Percentiles rank a stretch among this genome's conserved stretches.
These are phyloP conservation scores for Lucilia sericata DNA, from an alignment of 1,140 invertebrate genomes.

Conservation along the genomic window DNA sequence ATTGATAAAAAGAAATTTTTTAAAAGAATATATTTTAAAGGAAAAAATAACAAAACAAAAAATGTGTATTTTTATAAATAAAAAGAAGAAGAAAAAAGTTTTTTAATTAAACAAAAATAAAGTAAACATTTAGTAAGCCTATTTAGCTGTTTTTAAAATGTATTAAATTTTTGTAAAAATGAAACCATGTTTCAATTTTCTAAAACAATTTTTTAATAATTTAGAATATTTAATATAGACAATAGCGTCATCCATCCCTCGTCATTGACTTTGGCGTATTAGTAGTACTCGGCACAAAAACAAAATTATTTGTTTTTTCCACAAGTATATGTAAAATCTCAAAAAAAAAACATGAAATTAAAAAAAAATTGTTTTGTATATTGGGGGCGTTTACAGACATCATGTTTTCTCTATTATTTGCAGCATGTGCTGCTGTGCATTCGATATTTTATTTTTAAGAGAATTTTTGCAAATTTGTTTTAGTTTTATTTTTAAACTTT, in stretches of 20 bases:
- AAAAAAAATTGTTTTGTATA: neutral
- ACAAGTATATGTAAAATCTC: neutral
- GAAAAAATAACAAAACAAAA: neutral
- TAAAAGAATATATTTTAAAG: neutral
- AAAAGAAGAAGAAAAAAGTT: neutral
- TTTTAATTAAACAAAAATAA: neutral
- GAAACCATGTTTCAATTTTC: neutral
- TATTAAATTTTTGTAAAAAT: neutral
- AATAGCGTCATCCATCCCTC: neutral
- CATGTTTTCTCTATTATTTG: constrained; percentile 18
- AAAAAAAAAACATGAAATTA: constrained; percentile 10
- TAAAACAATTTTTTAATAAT: neutral
- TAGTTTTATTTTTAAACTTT: neutral
- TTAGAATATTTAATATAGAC: neutral
- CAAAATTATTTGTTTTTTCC: neutral
- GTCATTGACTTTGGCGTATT: constrained; percentile 30
- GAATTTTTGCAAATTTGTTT: constrained; percentile 11
- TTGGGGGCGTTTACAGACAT: constrained; percentile 30
- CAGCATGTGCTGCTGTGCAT: constrained; percentile 4
- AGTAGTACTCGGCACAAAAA: neutral
- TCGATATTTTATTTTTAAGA: constrained; percentile 4
- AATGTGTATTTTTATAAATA: neutral
- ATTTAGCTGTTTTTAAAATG: neutral
- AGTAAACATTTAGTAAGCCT: neutral
- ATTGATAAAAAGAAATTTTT: constrained; percentile 4